phyloP scores from a whole-genome alignment of 1,140 invertebrate species.

The Pseudobourletiella spinata region DNA sequence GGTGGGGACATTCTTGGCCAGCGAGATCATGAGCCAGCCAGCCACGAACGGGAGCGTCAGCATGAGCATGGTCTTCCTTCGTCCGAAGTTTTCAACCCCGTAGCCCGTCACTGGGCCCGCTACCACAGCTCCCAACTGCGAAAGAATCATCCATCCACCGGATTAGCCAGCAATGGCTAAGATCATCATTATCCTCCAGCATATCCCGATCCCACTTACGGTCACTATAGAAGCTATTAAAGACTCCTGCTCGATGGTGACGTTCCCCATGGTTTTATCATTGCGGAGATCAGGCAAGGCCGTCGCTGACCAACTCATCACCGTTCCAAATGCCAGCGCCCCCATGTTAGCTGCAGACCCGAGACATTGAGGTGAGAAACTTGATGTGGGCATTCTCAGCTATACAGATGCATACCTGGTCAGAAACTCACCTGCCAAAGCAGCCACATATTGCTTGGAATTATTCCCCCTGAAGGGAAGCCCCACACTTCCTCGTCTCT shows the following conservation, averaged over 20 bases:
- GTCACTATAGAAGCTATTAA: conserved; percentile 25
- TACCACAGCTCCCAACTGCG: conserved; percentile 20
- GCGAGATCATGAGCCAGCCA: conserved; percentile 15
- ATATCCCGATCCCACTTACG: no score
- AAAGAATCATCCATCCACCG: no score
- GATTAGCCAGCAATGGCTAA: no score
- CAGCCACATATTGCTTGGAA: neutral
- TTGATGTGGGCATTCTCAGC: neutral
- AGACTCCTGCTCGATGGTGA: conserved; percentile 18
- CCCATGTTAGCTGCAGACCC: conserved; percentile 18
- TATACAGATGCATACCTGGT: neutral
- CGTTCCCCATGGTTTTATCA: conserved; percentile 13
- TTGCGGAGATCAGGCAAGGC: conserved; percentile 28
- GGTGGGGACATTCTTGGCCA: conserved; percentile 3
- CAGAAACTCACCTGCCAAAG: neutral
- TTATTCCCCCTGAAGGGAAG: neutral
- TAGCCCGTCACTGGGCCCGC: conserved; percentile 24
- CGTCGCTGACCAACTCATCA: conserved; percentile 15
- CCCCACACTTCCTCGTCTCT: neutral
- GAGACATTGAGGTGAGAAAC: neutral
- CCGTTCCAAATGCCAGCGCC: conserved; percentile 19
- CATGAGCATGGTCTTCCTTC: conserved; percentile 11
- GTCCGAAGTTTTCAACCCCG: conserved; percentile 19
- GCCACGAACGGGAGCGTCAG: conserved; percentile 12
- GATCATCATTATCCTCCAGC: no score